A percentile compares a stretch with the other conserved stretches of the same genome.
Evolutionary conservation across 2,113 vertebrate genomes (phyloP).

Genomic region (Dromaius novaehollandiae): DNA sequence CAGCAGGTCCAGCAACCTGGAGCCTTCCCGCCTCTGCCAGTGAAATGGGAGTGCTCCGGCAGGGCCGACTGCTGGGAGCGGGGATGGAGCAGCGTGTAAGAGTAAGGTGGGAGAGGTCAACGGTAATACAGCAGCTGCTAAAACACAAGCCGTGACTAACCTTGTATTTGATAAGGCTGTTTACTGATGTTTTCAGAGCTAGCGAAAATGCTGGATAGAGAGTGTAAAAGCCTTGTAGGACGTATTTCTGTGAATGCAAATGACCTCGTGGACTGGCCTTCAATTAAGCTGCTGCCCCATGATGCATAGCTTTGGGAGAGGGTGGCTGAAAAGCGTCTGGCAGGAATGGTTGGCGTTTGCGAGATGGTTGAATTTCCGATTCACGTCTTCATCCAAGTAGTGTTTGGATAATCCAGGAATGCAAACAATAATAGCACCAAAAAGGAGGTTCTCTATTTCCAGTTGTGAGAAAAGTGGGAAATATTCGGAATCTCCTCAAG

Average conservation of each 20-base stretch:
- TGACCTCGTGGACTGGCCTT: neutral
- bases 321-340: neutral
- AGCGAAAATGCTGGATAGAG: neutral
- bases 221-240: rapidly evolving
- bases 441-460: neutral
- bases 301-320: neutral
- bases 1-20: neutral
- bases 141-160: neutral
- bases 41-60: neutral
- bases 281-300: rapidly evolving
- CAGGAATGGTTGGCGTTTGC: neutral
- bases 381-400: neutral
- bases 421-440: neutral
- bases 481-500: neutral
- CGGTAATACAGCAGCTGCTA: neutral
- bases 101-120: neutral
- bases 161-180: neutral
- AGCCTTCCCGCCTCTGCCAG: neutral
- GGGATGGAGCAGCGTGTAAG: neutral
- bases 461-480: neutral
- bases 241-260: neutral
- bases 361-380: neutral
- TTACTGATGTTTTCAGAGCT: neutral
- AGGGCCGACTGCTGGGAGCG: neutral
- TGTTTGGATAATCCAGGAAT: neutral